phyloP scores from a whole-genome alignment of 2,797 vertebrate species.

The Protonibea diacanthus region DNA sequence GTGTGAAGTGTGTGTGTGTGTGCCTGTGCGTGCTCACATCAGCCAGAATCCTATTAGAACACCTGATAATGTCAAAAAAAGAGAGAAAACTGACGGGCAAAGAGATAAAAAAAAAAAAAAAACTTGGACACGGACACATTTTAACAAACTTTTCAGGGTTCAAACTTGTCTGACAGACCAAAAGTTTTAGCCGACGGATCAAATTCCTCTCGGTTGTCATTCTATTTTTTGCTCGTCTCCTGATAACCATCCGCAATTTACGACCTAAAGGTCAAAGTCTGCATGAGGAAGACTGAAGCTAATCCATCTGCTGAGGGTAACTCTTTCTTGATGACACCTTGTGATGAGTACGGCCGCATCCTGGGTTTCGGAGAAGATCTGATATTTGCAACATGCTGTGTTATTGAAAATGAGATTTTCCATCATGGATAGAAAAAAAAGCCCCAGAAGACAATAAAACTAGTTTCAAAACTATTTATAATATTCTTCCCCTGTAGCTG shows the following conservation, averaged over 20 bases:
- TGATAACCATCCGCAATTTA: slow-evolving; percentile 71
- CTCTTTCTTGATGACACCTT: slow-evolving; percentile 56
- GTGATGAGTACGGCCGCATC: slow-evolving; percentile 51
- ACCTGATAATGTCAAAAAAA: slow-evolving; percentile 71
- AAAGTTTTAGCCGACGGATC: slow-evolving; percentile 50
- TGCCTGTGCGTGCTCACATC: slow-evolving; percentile 5
- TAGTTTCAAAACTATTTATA: slow-evolving; percentile 58
- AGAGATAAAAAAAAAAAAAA: slow-evolving; percentile 37
- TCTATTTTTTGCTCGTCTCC: slow-evolving; percentile 46
- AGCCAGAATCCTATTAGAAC: slow-evolving; percentile 70
- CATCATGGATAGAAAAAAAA: slow-evolving; percentile 45
- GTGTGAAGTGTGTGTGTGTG: slow-evolving; percentile 37
- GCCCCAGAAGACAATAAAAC: slow-evolving; percentile 44
- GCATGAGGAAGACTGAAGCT: slow-evolving; percentile 57
- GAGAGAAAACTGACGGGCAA: slow-evolving; percentile 44
- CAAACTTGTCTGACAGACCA: slow-evolving; percentile 56
- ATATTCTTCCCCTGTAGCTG: slow-evolving; percentile 40
- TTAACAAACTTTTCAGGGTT: slow-evolving; percentile 62
- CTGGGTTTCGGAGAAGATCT: slow-evolving; percentile 48
- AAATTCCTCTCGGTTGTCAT: slow-evolving; percentile 42
- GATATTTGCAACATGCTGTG: slow-evolving; percentile 58
- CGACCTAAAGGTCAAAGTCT: slow-evolving; percentile 68
- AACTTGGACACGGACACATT: slow-evolving; percentile 45
- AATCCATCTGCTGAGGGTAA: slow-evolving; percentile 61
- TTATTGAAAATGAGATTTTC: slow-evolving; percentile 67